phyloP scores from a whole-genome alignment of 2,888 invertebrate genomes.

The Xylocampa areola region DNA sequence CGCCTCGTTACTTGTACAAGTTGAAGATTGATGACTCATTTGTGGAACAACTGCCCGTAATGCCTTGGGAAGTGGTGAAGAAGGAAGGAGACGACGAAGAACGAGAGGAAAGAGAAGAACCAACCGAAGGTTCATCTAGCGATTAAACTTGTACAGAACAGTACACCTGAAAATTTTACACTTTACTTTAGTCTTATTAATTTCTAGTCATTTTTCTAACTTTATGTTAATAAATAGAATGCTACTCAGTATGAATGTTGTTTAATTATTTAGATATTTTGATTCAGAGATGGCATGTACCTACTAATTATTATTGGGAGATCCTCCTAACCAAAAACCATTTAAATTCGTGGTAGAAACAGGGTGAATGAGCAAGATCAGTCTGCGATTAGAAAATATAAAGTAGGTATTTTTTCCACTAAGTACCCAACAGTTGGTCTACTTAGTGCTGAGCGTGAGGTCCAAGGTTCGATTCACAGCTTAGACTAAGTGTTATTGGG shows the following conservation, averaged over 20 bases:
- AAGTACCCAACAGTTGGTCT: too few relatives aligned
- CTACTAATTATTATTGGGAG: too few relatives aligned
- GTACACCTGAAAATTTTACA: background rate
- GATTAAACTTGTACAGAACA: constrained; percentile 62
- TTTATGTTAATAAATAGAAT: constrained; percentile 9
- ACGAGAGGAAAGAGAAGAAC: constrained; percentile 64
- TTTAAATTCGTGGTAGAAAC: too few relatives aligned
- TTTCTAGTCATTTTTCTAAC: constrained; percentile 60
- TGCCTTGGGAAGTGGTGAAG: constrained; percentile 84
- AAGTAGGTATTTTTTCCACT: too few relatives aligned
- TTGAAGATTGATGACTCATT: constrained; percentile 84
- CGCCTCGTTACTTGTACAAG: constrained; percentile 81
- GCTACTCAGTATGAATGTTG: background rate
- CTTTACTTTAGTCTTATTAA: background rate
- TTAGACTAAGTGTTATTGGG: too few relatives aligned
- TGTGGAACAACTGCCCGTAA: constrained; percentile 83
- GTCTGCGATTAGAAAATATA: too few relatives aligned
- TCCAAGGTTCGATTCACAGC: too few relatives aligned
- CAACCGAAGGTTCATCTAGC: constrained; percentile 71
- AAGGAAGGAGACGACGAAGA: constrained; percentile 75
- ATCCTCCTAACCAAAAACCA: too few relatives aligned
- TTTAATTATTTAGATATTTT: too few relatives aligned
- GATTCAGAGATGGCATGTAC: too few relatives aligned
- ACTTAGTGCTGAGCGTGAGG: too few relatives aligned
- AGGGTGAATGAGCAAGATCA: too few relatives aligned